Evolutionary conservation across 2,113 vertebrate genomes (phyloP), one percentile per base, ranked within the genome.

Genomic region (Pseudorectes ferrugineus): DNA sequence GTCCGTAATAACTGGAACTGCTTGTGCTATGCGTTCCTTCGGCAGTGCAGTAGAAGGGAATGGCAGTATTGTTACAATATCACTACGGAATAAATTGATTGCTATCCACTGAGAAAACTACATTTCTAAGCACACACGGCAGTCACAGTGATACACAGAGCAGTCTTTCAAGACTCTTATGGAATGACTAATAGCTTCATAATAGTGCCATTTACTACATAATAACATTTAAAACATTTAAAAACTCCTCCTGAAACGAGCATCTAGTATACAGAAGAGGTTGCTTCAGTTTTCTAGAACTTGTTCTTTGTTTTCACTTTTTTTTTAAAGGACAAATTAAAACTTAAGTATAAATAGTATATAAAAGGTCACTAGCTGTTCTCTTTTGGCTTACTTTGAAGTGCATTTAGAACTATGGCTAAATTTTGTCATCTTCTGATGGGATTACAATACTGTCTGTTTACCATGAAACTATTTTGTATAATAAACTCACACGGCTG

Each of bases 71-170:
- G 97, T 97, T 98, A 99, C 99, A 98, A 99, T 98, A 98, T 99
- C 99, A 99, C 99, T 99, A 99, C 97, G 76, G 98, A 98, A 98
- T 98, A 98, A 98, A 98, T 98, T 98, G 98, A 98, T 98, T 95
- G 98, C 99, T 99, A 98, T 98, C 98, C 99, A 99, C 98, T 98
- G 98, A 99, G 98, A 98, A 98, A 98, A 99, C 99, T 99, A 99
- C 98, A 97, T 98, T 98, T 99, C 99, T 99, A 99, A 98, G 98
- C 98, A 99, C 99, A 98, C 98, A 99, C 97, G 98, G 98, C 98
- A 99, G 98, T 99, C 99, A 99, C 99, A 99, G 99, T 99, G 99
- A 99, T 99, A 99, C 99, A 99, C 99, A 98, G 99, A 99, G 99
- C 98, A 98, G 98, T 99, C 98, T 98, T 98, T 98, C 96, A 97